Evolutionary conservation across 2,888 invertebrate genomes (phyloP).

Genomic region (Unio delphinus): DNA sequence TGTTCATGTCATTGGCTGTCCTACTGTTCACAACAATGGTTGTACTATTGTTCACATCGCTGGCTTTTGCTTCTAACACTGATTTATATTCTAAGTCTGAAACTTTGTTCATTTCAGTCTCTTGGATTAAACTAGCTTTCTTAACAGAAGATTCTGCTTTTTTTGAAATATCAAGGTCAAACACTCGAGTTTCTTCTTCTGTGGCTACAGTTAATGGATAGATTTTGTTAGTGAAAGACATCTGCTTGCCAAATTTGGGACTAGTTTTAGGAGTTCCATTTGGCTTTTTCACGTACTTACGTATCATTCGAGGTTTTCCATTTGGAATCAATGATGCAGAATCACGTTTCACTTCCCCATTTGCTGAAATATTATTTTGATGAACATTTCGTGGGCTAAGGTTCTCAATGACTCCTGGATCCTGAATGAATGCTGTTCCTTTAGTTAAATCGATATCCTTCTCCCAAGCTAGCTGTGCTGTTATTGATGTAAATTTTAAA

Average conservation of each 20-base stretch:
- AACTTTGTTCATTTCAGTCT: too few species aligned
- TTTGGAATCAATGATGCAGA: conserved; percentile 29
- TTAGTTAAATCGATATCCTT: conserved; percentile 78
- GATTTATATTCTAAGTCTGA: too few species aligned
- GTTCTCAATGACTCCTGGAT: conserved; percentile 31
- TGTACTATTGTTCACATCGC: too few species aligned
- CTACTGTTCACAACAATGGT: too few species aligned
- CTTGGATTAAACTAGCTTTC: too few species aligned
- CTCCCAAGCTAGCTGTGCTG: conserved; percentile 81
- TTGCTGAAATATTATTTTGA: conserved; percentile 7
- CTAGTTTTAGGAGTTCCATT: conserved; percentile 48
- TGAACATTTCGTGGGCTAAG: conserved; percentile 5
- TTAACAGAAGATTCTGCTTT: too few species aligned
- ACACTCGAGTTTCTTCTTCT: neutral
- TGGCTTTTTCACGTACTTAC: conserved; percentile 47
- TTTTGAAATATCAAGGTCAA: too few species aligned
- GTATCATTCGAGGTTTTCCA: conserved; percentile 31
- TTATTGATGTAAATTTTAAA: conserved; percentile 51
- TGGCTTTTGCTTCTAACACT: too few species aligned
- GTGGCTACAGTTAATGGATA: conserved; percentile 20
- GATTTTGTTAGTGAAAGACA: conserved; percentile 25
- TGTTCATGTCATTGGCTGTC: too few species aligned
- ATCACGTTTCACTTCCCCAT: conserved; percentile 10
- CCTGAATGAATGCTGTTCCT: conserved; percentile 46
- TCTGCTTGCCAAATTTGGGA: conserved; percentile 37